Percentiles rank a stretch among this genome's conserved stretches.
phyloP scores from a whole-genome alignment of 1,140 invertebrate species.

The Cryptotermes secundus region DNA sequence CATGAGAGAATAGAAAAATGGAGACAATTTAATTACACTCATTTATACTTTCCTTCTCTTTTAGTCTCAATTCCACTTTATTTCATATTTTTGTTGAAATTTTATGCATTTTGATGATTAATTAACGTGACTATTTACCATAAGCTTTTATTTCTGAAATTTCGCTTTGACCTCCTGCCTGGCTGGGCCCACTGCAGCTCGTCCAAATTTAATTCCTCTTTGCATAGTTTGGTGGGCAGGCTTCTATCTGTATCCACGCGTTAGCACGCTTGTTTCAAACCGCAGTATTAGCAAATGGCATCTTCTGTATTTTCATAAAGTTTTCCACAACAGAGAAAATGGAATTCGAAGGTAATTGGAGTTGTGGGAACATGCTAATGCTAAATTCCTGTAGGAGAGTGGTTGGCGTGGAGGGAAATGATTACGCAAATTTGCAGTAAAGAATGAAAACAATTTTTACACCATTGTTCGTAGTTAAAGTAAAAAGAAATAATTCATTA shows the following conservation, averaged over 20 bases:
- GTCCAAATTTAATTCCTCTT: background rate
- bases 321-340: background rate
- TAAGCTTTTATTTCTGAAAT: conserved; percentile 4
- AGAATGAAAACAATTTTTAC: too few relatives aligned
- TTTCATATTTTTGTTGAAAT: conserved; percentile 2
- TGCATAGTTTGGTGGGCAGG: background rate
- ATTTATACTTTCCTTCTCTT: background rate
- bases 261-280: background rate
- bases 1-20: background rate
- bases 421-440: too few relatives aligned
- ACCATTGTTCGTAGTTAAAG: too few relatives aligned
- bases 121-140: conserved; percentile 16
- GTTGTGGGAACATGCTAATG: background rate
- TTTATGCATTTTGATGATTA: conserved; percentile 5
- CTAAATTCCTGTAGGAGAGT: too few relatives aligned
- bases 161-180: background rate
- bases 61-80: background rate
- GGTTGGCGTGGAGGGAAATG: too few relatives aligned
- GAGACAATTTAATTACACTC: background rate
- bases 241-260: background rate
- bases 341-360: background rate
- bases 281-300: background rate
- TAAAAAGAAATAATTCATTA: too few relatives aligned
- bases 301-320: background rate
- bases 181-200: background rate